These are phyloP conservation scores for Cataglyphis livida DNA, from an alignment of 2,888 invertebrate species.

Conservation along the genomic window DNA sequence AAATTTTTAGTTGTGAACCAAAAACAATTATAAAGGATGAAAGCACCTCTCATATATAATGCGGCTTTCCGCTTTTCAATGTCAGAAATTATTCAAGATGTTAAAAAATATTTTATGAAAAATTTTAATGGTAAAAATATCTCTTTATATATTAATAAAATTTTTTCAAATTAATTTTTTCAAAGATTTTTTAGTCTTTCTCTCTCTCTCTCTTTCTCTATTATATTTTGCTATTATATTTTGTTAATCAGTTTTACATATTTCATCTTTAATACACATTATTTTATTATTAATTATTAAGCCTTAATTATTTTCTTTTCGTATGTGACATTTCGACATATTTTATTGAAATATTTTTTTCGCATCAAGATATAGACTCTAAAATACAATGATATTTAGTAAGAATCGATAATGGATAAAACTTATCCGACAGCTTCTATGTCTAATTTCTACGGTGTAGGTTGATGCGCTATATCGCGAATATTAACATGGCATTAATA, in stretches of 20 bases:
- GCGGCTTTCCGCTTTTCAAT: too few relatives aligned
- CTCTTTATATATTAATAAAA: too few relatives aligned
- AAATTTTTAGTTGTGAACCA: too few relatives aligned
- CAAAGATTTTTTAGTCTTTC: too few relatives aligned
- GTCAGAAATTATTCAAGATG: too few relatives aligned
- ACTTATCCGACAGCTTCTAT: background rate
- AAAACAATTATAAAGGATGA: too few relatives aligned
- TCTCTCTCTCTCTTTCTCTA: too few relatives aligned
- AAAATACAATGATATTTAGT: background rate
- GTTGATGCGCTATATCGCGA: conserved; percentile 17
- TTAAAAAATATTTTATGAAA: too few relatives aligned
- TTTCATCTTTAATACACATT: background rate
- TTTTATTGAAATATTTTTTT: background rate
- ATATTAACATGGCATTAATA: conserved; percentile 48
- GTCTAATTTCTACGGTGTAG: background rate
- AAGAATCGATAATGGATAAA: background rate
- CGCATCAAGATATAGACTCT: background rate
- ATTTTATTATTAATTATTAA: background rate
- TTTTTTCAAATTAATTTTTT: too few relatives aligned
- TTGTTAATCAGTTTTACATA: background rate
- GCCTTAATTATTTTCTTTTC: background rate
- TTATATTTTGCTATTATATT: background rate
- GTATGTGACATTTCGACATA: background rate
- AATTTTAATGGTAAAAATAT: too few relatives aligned
- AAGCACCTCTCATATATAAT: too few relatives aligned